phyloP scores from a whole-genome alignment of 2,113 vertebrate species.

The Chaenogobius annularis region DNA sequence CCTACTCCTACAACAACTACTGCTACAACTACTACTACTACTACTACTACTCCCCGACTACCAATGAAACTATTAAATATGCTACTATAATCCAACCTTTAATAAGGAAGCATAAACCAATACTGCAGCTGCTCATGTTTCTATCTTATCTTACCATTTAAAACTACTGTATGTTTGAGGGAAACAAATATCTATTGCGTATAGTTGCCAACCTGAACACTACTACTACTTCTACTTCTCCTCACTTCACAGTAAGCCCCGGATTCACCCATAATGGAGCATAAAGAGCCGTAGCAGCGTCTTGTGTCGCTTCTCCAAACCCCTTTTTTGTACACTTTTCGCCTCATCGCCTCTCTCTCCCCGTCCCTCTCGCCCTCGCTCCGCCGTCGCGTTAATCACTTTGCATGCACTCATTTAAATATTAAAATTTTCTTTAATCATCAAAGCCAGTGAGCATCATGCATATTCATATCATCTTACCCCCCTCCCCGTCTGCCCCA shows the following conservation, averaged over 20 bases:
- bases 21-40: no score
- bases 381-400: conserved; percentile 94
- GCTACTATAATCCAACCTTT: no score
- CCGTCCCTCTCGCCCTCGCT: background rate
- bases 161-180: no score
- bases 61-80: no score
- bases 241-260: background rate
- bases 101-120: no score
- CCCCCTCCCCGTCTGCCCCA: conserved; percentile 75
- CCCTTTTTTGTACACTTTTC: conserved; percentile 80
- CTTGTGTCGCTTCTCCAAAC: conserved; percentile 82
- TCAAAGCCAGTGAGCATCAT: conserved; percentile 99
- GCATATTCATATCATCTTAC: conserved; percentile 95
- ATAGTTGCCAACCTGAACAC: background rate
- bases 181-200: no score
- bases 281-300: conserved; percentile 60
- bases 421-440: conserved; percentile 99
- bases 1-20: no score
- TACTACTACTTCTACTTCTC: background rate
- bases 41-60: no score
- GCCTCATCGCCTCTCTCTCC: conserved; percentile 80
- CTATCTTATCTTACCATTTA: no score
- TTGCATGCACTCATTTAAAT: conserved; percentile 99
- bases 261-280: conserved; percentile 58
- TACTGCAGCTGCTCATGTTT: no score